Evolutionary conservation across 2,888 invertebrate genomes (phyloP).

Genomic region (Meandrusa payeni): DNA sequence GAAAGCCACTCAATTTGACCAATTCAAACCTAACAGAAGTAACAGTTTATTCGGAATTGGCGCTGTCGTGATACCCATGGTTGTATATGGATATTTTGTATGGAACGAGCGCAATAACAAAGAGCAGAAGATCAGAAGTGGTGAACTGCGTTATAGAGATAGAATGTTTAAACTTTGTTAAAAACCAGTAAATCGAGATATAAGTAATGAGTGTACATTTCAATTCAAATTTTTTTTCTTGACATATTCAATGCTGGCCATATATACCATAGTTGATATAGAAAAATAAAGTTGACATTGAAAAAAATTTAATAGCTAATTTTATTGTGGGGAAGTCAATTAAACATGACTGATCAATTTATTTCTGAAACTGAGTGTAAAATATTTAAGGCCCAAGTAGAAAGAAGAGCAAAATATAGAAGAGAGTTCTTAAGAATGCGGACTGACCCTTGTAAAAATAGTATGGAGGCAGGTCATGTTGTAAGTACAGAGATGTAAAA

Average conservation of each 20-base stretch:
- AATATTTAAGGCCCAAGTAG: constrained; percentile 80
- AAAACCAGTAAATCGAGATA: constrained; percentile 13
- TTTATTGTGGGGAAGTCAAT: background rate
- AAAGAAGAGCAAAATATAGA: constrained; percentile 80
- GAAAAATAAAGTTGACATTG: constrained; percentile 8
- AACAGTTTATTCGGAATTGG: constrained; percentile 75
- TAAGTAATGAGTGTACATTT: constrained; percentile 15
- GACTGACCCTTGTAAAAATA: constrained; percentile 85
- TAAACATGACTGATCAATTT: constrained; percentile 59
- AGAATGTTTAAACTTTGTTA: constrained; percentile 68
- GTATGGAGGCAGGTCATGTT: constrained; percentile 83
- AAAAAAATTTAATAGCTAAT: constrained; percentile 2
- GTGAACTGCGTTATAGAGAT: constrained; percentile 88
- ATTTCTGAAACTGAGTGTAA: constrained; percentile 69
- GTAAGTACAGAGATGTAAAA: constrained; percentile 72
- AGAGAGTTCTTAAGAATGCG: constrained; percentile 84
- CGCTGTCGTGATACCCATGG: constrained; percentile 79
- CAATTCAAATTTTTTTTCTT: constrained; percentile 15
- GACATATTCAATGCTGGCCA: constrained; percentile 12
- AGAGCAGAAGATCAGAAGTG: constrained; percentile 83
- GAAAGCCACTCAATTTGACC: constrained; percentile 83
- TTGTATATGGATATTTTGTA: constrained; percentile 72
- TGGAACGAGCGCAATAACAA: constrained; percentile 71
- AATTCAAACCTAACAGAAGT: constrained; percentile 84
- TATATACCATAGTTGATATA: background rate